A percentile compares a stretch with the other conserved stretches of the same genome.
Evolutionary conservation across 92 coral and sea anemone genomes (phyloP).

Genomic region (Virgularia gustaviana): DNA sequence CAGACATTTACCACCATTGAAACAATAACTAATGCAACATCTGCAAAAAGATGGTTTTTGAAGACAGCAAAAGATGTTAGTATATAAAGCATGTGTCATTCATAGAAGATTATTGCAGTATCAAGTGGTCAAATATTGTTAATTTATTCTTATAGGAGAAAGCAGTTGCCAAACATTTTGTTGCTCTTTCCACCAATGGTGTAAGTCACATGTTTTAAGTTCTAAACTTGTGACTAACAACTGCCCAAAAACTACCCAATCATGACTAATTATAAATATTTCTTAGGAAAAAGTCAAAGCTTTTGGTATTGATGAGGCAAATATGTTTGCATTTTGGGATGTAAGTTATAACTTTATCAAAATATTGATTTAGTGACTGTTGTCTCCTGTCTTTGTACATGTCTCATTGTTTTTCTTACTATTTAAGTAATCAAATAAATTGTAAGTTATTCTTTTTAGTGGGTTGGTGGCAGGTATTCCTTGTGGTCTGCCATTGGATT

Average conservation of each 20-base stretch:
- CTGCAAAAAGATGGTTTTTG: slow-evolving; percentile 87
- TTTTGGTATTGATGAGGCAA: slow-evolving; percentile 89
- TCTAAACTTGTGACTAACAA: no score
- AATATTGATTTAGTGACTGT: background rate
- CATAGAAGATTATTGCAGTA: no score
- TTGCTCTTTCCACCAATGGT: slow-evolving; percentile 93
- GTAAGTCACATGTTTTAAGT: slow-evolving; percentile 33
- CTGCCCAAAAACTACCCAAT: background rate
- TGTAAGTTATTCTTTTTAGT: no score
- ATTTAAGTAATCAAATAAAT: no score
- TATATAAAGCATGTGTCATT: no score
- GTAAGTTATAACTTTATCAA: slow-evolving; percentile 68
- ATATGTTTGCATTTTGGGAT: slow-evolving; percentile 99
- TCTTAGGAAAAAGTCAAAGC: slow-evolving; percentile 86
- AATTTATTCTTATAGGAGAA: slow-evolving; percentile 46
- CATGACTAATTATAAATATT: background rate
- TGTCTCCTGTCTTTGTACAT: no score
- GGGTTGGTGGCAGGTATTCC: slow-evolving; percentile 99
- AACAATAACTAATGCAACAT: slow-evolving; percentile 88
- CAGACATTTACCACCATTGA: slow-evolving; percentile 99
- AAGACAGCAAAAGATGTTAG: slow-evolving; percentile 73
- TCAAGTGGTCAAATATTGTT: no score
- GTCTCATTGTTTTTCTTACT: no score
- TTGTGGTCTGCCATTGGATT: slow-evolving; percentile 98
- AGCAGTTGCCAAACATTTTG: slow-evolving; percentile 93